A percentile compares a stretch with the other conserved stretches of the same genome.
Conservation (phyloP, 2,797 vertebrate genomes). For the Gouania willdenowi region DNA sequence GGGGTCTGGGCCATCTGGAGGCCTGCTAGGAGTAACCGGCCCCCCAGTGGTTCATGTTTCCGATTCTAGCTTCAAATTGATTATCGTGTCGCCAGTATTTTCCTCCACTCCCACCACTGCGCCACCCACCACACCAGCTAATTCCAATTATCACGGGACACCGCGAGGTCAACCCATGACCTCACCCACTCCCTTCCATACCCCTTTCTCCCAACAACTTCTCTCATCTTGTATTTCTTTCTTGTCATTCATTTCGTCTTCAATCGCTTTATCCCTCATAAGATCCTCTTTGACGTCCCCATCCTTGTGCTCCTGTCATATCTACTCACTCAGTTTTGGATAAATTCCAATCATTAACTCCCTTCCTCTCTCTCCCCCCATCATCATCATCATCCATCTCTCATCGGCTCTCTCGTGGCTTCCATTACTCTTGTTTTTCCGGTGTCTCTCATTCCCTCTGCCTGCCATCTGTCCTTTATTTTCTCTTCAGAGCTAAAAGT, state of each 20-base stretch:
- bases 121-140: conserved; percentile 12
- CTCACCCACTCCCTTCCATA: conserved; percentile 3
- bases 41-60: conserved; percentile 63
- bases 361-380: conserved; percentile 25
- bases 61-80: conserved; percentile 72
- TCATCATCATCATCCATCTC: conserved; percentile 54
- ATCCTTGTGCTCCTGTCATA: conserved; percentile 11
- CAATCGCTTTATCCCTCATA: too few species aligned
- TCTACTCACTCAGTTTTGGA: conserved; percentile 15
- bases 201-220: not conserved
- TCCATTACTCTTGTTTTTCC: conserved; percentile 29
- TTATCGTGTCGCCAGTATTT: conserved; percentile 71
- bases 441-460: conserved; percentile 11
- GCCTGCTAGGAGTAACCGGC: conserved; percentile 52
- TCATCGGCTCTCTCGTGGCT: conserved; percentile 24
- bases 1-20: conserved; percentile 65
- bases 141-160: conserved; percentile 53
- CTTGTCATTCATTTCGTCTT: too few species aligned
- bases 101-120: conserved; percentile 47
- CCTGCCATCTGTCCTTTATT: conserved; percentile 51
- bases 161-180: conserved; percentile 36
- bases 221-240: not conserved
- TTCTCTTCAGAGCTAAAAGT: too few species aligned
- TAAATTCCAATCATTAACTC: conserved; percentile 39
- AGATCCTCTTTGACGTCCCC: not conserved